Evolutionary conservation across 2,113 vertebrate genomes (phyloP), one percentile per base, ranked within the genome.

Genomic region (Jaculus jaculus): DNA sequence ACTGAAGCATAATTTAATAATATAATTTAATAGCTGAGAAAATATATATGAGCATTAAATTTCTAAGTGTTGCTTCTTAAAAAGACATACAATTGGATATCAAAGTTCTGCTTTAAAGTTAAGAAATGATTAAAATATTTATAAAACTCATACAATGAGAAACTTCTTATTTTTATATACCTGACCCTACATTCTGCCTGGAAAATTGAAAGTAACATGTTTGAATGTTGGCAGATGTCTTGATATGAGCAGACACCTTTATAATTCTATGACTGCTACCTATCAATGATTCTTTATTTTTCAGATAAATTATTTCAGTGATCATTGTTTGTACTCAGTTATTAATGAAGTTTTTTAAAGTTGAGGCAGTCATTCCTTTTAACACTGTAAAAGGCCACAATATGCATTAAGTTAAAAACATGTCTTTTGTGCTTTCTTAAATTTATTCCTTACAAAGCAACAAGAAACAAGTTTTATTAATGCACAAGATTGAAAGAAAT

Each of bases 381-480:
- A 84, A 39, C 30, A 42, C 68, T 93, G 93, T 34, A 28, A 78
- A 94, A 94, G 94, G 77, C 83, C 63, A 88, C n/a, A 68, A 71
- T 89, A 87, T 90, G 34, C 72, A 81, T 26, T 34, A 73, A 16
- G 61, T 61, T 68, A 68, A 93, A 93, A 89, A 93, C 2, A 61
- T 61, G 84, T 60, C 84, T 61, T 95, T 84, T 87, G 68, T 96
- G 91, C 60, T 60, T 88, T 94, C 89, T 81, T 89, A 84, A 96
- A 96, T 47, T 79, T 91, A 63, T 91, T 37, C 86, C 83, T 93
- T 93, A 74, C 72, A 96, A 42, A 85, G 54, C 83, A 96, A 80
- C 54, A 80, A 42, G 96, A 63, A 92, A 96, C 81, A 92, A 71
- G 71, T 93, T 88, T 94, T 92, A 95, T 91, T 94, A 94, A 83